Conservation (phyloP, 2,797 vertebrate species). For the Sternotherus odoratus region DNA sequence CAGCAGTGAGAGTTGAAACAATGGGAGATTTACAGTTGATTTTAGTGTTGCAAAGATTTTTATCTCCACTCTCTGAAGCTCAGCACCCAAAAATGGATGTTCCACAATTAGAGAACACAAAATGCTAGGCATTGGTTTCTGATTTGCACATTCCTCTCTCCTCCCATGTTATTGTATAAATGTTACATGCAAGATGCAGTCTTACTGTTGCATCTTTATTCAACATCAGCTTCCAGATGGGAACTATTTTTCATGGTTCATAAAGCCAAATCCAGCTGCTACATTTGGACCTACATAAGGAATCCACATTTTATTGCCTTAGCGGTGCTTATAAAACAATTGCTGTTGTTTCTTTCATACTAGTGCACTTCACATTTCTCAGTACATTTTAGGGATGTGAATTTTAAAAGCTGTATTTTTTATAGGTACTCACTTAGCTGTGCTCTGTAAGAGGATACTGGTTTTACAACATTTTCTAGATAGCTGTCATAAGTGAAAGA, state of each 20-base stretch:
- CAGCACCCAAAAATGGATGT: slow-evolving; percentile 12
- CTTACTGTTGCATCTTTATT: slow-evolving; percentile 88
- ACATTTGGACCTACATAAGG: slow-evolving; percentile 87
- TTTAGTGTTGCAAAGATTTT: not conserved
- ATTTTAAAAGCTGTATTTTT: slow-evolving; percentile 74
- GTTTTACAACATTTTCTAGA: slow-evolving; percentile 76
- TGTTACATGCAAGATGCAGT: slow-evolving; percentile 81
- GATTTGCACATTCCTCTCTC: slow-evolving; percentile 58
- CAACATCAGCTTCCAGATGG: slow-evolving; percentile 87
- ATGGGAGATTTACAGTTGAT: not conserved
- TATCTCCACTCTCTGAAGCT: not conserved
- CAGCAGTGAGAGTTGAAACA: not conserved
- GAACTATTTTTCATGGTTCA: slow-evolving; percentile 89
- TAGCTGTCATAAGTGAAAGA: slow-evolving; percentile 76
- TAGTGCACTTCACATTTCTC: slow-evolving; percentile 76
- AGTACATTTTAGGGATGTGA: slow-evolving; percentile 75
- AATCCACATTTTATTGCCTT: slow-evolving; percentile 86
- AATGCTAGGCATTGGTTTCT: slow-evolving; percentile 44
- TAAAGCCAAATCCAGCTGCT: slow-evolving; percentile 89
- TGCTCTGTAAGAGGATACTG: slow-evolving; percentile 68
- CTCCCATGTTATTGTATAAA: slow-evolving; percentile 63
- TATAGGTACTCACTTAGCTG: slow-evolving; percentile 72
- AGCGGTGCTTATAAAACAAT: slow-evolving; percentile 83
- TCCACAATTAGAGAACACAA: slow-evolving; percentile 32
- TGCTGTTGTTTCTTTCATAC: slow-evolving; percentile 80